Evolutionary conservation across 2,113 vertebrate species (phyloP).

Genomic region (Sebastes fasciatus): DNA sequence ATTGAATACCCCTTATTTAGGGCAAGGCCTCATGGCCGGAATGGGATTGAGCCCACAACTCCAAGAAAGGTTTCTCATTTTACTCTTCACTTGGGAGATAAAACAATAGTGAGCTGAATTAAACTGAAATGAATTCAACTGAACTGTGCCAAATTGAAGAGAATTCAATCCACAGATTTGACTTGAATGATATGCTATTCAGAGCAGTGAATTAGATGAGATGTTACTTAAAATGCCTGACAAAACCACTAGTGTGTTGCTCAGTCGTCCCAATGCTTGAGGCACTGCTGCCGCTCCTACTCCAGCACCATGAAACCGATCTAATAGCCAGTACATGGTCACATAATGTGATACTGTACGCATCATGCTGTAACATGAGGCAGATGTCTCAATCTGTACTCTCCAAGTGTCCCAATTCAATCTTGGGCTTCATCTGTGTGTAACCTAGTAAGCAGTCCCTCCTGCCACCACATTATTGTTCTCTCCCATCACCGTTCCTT

Average conservation of each 20-base stretch:
- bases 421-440: conserved; percentile 71
- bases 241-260: conserved; percentile 13
- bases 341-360: conserved; percentile 67
- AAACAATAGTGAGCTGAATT: not conserved
- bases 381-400: conserved; percentile 70
- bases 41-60: not conserved
- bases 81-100: not conserved
- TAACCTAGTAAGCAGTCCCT: conserved; percentile 80
- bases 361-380: conserved; percentile 77
- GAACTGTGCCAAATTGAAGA: not conserved
- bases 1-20: too few species aligned
- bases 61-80: not conserved
- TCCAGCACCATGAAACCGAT: conserved; percentile 52
- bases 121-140: conserved; percentile 4
- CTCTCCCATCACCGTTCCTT: conserved; percentile 71
- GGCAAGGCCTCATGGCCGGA: not conserved
- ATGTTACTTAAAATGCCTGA: conserved; percentile 1
- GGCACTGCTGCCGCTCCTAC: conserved; percentile 17
- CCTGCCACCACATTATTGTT: conserved; percentile 81
- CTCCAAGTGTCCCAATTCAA: conserved; percentile 77
- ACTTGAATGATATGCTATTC: not conserved
- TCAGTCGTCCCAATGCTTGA: conserved; percentile 13
- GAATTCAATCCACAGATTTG: not conserved
- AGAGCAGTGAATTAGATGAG: not conserved
- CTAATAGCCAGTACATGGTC: conserved; percentile 62